Evolutionary conservation across 2,797 vertebrate species (phyloP), one percentile per base, ranked within the genome.

Genomic region (Myiothlypis coronata): DNA sequence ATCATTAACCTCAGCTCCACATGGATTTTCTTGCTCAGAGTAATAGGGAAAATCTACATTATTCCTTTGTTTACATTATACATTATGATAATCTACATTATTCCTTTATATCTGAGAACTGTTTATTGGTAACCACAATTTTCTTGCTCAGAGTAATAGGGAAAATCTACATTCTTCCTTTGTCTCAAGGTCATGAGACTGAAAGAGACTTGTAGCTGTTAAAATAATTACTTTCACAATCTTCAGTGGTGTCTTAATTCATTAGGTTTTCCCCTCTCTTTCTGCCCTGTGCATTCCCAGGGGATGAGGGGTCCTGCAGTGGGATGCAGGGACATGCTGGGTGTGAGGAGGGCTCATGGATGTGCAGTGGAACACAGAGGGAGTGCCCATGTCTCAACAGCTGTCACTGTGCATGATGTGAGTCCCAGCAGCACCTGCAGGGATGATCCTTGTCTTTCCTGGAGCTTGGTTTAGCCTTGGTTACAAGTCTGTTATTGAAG

Each of bases 361-460:
- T 61, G 41, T 30, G 18, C 27, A 24, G 1, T 15, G 24, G 30
- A 34, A 24, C 11, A 30, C 0, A 21, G 32, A 17, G 30, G 13
- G 0, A 22, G 4, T 6, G 11, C 12, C 37, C 23, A 6, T 4
- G 17, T 12, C n/a, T 20, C 27, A 27, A 1, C 0, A 47, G 35
- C 8, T 67, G 32, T 53, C 57, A 3, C 18, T 78, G 52, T 5
- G 49, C 3, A 3, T 12, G 9, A 13, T 4, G 18, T 9, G 44
- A 65, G 44, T 14, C 81, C 43, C 3, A 6, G 47, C 15, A 34
- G 27, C 70, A 19, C 52, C 57, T 55, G 35, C 35, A 67, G 57
- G 49, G 22, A 10, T 59, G 32, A 12, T 39, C 28, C 32, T 27
- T 43, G 22, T 22, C 52, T 22, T 2, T 35, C n/a, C 18, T 53